Evolutionary conservation across 2,113 vertebrate species (phyloP).

Genomic region (Nansenia antarctica): DNA sequence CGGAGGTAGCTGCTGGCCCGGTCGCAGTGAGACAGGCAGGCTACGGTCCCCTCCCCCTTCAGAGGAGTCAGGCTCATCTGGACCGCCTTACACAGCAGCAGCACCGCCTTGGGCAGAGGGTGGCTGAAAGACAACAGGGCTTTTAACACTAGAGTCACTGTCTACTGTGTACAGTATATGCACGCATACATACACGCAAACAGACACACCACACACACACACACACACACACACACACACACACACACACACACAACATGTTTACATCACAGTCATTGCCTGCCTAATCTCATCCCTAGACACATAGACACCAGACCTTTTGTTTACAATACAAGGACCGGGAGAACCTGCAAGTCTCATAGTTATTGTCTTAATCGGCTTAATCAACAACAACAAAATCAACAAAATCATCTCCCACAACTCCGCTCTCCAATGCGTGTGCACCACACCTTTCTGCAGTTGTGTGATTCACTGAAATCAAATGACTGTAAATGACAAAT

Average conservation of each 20-base stretch:
- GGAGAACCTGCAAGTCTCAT: no score
- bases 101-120: slow-evolving; percentile 86
- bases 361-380: no score
- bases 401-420: no score
- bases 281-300: no score
- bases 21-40: slow-evolving; percentile 85
- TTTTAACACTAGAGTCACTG: slow-evolving; percentile 6
- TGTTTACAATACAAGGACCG: no score
- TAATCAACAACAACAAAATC: no score
- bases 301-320: no score
- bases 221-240: not conserved
- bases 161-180: not conserved
- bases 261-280: no score
- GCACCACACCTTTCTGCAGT: no score
- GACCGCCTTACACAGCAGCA: slow-evolving; percentile 88
- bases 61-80: slow-evolving; percentile 85
- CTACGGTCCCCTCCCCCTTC: slow-evolving; percentile 83
- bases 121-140: slow-evolving; percentile 73
- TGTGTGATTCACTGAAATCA: no score
- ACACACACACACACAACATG: not conserved
- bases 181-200: not conserved
- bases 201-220: not conserved
- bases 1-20: slow-evolving; percentile 88
- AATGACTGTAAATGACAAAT: no score
- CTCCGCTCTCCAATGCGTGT: no score